These are phyloP conservation scores for Microlaimidae sp. DNA, from an alignment of 2,888 invertebrate species.

Conservation along the genomic window DNA sequence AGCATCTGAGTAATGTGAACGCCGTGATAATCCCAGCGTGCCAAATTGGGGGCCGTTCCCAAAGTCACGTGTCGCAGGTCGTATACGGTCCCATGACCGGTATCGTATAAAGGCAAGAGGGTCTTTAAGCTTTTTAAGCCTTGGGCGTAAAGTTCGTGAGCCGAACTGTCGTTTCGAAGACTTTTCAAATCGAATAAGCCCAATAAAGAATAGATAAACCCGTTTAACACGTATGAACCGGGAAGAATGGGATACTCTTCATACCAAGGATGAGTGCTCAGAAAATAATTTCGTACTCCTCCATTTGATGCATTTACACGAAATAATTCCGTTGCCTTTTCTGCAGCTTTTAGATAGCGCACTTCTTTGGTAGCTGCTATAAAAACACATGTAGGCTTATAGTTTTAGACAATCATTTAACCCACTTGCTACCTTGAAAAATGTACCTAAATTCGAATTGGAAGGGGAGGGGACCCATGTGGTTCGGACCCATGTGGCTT, in stretches of 20 bases:
- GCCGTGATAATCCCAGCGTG: conserved; percentile 96
- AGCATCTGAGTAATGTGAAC: conserved; percentile 80
- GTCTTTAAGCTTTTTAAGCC: conserved; percentile 54
- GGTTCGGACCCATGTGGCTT: too few relatives aligned
- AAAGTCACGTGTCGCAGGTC: conserved; percentile 82
- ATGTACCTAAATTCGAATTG: too few relatives aligned
- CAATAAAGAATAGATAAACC: conserved; percentile 88
- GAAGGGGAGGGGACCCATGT: too few relatives aligned
- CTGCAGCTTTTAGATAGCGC: conserved; percentile 63
- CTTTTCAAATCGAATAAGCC: conserved; percentile 75
- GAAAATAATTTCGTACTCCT: conserved; percentile 44
- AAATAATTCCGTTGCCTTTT: conserved; percentile 60
- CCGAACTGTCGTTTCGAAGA: background rate
- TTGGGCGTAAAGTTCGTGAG: conserved; percentile 18
- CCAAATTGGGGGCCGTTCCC: conserved; percentile 63
- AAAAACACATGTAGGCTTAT: too few relatives aligned
- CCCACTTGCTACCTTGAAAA: too few relatives aligned
- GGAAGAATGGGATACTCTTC: conserved; percentile 96
- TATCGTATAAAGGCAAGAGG: conserved; percentile 75
- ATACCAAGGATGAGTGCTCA: conserved; percentile 77
- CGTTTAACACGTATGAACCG: conserved; percentile 83
- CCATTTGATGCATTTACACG: conserved; percentile 40
- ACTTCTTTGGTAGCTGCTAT: conserved; percentile 50
- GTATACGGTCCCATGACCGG: conserved; percentile 83
- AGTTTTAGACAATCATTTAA: too few relatives aligned